A percentile compares a stretch with the other conserved stretches of the same genome.
Conservation (phyloP, 2,113 vertebrate genomes). For the Tympanuchus pallidicinctus region DNA sequence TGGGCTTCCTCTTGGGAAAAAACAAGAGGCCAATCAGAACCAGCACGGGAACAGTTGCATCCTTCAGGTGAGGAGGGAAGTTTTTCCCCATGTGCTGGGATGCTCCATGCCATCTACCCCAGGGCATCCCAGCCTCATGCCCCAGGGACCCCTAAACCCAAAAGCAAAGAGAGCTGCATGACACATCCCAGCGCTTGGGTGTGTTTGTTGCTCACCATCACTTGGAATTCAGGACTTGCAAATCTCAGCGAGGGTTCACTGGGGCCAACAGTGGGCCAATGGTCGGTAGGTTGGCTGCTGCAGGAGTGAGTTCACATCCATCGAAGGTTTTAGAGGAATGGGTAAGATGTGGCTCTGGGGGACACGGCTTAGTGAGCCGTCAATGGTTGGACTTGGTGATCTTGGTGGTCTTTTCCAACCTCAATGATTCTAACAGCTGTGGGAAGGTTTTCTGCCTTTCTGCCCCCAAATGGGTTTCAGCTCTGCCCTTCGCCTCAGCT, state of each 20-base stretch:
- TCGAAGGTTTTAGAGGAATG: background rate
- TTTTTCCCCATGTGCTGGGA: background rate
- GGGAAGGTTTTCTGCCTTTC: background rate
- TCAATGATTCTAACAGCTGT: too few species aligned
- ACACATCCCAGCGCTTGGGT: background rate
- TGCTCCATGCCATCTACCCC: background rate
- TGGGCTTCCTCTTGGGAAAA: background rate
- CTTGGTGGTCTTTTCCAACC: too few species aligned
- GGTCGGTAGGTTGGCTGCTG: background rate
- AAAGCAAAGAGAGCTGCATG: background rate
- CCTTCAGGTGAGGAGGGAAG: background rate
- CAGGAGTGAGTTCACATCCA: background rate
- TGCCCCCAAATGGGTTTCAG: background rate
- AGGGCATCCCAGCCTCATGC: background rate
- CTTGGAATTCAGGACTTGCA: background rate
- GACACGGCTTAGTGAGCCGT: too few species aligned
- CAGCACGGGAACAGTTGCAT: rapidly evolving
- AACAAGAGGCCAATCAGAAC: background rate
- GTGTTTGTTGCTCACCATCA: background rate
- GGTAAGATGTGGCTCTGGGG: too few species aligned
- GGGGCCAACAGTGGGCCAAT: background rate
- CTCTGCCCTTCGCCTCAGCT: background rate
- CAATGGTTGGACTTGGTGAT: too few species aligned
- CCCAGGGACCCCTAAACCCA: background rate
- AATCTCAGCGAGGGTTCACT: background rate